Percentiles rank a stretch among this genome's conserved stretches.
phyloP scores from a whole-genome alignment of 2,113 vertebrate genomes.

The Anguilla rostrata region DNA sequence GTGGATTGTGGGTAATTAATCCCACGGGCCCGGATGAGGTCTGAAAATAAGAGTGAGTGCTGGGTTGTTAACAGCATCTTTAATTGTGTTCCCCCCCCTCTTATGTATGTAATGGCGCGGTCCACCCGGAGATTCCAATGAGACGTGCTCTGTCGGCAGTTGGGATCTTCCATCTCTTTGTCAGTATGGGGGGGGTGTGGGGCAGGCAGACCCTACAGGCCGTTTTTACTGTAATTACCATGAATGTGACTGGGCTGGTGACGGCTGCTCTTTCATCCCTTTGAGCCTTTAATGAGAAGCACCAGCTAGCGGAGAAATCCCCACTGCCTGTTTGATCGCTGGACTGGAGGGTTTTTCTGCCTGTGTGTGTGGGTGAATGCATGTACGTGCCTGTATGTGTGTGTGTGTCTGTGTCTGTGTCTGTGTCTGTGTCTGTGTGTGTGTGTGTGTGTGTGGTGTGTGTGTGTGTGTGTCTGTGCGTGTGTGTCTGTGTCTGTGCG shows the following conservation, averaged over 20 bases:
- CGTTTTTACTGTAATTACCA: slow-evolving; percentile 16
- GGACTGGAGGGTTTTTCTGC: slow-evolving; percentile 13
- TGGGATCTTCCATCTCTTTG: neutral
- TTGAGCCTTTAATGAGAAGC: slow-evolving; percentile 27
- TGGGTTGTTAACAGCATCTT: neutral
- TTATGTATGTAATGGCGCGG: neutral
- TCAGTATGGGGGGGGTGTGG: neutral
- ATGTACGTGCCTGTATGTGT: no score
- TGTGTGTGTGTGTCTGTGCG: no score
- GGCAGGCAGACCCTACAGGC: neutral
- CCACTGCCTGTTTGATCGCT: slow-evolving; percentile 26
- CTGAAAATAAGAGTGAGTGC: neutral
- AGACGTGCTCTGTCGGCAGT: neutral
- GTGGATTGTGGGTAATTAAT: neutral
- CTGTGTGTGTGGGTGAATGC: no score
- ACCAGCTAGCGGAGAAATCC: slow-evolving; percentile 24
- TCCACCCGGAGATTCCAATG: neutral
- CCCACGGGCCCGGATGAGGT: neutral
- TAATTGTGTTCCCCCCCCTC: neutral
- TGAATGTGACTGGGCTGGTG: neutral
- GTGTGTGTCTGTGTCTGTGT: no score
- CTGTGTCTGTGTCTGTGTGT: no score
- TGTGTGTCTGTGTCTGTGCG: neutral
- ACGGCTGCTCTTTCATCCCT: slow-evolving; percentile 33
- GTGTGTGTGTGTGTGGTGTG: no score